A percentile compares a stretch with the other conserved stretches of the same genome.
Evolutionary conservation across 1,140 invertebrate genomes (phyloP).

Genomic region (Drosophila ercepeae): DNA sequence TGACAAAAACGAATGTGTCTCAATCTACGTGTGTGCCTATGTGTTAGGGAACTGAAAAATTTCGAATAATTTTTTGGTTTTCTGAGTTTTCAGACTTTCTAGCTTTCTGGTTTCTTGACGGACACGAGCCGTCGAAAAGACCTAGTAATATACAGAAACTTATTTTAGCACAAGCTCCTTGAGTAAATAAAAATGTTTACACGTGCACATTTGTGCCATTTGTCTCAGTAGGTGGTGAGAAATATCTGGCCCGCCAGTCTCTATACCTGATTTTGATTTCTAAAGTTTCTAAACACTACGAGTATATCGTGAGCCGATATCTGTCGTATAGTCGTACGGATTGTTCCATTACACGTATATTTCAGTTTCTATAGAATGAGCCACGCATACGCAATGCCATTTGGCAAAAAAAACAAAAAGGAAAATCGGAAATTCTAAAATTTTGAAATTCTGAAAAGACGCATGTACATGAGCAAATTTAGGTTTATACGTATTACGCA

Average conservation of each 20-base stretch:
- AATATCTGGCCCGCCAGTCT: constrained; percentile 7
- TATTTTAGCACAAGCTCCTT: constrained; percentile 72
- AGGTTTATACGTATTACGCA: constrained; percentile 35
- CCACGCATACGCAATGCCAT: constrained; percentile 6
- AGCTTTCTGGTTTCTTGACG: constrained; percentile 32
- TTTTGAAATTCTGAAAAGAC: constrained; percentile 1
- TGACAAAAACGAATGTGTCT: constrained; percentile 34
- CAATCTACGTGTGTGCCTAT: constrained; percentile 11
- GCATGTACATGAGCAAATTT: constrained; percentile 7
- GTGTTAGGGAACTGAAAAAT: constrained; percentile 51
- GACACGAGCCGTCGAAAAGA: constrained; percentile 29
- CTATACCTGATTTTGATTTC: constrained; percentile 27
- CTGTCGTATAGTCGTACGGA: constrained; percentile 32
- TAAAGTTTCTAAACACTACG: constrained; percentile 22
- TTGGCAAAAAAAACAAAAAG: neutral
- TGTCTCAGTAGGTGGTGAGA: constrained; percentile 17
- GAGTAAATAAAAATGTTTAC: constrained; percentile 70
- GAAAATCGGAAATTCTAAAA: no score
- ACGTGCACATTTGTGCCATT: constrained; percentile 38
- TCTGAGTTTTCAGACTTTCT: neutral
- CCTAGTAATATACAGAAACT: constrained; percentile 74
- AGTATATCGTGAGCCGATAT: constrained; percentile 22
- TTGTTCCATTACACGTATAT: constrained; percentile 25
- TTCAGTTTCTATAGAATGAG: neutral
- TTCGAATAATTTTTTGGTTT: constrained; percentile 47